A percentile compares a stretch with the other conserved stretches of the same genome.
These are phyloP conservation scores for rat (Rattus norvegicus) DNA, from an alignment of 2,113 vertebrate species.

Conservation along the genomic window GRCr8 NC_086021.1:76386501-76387000, in stretches of 20 bases:
- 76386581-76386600: slow-evolving; percentile 77
- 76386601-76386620: slow-evolving; percentile 79
- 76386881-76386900: slow-evolving; percentile 75
- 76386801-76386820: background rate
- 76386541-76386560: slow-evolving; percentile 81
- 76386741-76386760: background rate
- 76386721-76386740: slow-evolving; percentile 60
- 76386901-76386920: background rate
- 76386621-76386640: slow-evolving; percentile 77
- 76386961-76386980: background rate
- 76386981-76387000: background rate
- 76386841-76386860: background rate
- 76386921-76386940: background rate
- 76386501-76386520: slow-evolving; percentile 76
- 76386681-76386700: slow-evolving; percentile 78
- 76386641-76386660: slow-evolving; percentile 74
- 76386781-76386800: slow-evolving; percentile 61
- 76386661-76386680: slow-evolving; percentile 77
- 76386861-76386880: slow-evolving; percentile 81
- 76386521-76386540: slow-evolving; percentile 72
- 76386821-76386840: background rate
- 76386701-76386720: slow-evolving; percentile 77
- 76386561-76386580: slow-evolving; percentile 80
- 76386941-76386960: background rate
- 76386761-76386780: slow-evolving; percentile 42